A percentile compares a stretch with the other conserved stretches of the same genome.
phyloP scores from a whole-genome alignment of 2,797 vertebrate species.

The Anabacerthia variegaticeps region DNA sequence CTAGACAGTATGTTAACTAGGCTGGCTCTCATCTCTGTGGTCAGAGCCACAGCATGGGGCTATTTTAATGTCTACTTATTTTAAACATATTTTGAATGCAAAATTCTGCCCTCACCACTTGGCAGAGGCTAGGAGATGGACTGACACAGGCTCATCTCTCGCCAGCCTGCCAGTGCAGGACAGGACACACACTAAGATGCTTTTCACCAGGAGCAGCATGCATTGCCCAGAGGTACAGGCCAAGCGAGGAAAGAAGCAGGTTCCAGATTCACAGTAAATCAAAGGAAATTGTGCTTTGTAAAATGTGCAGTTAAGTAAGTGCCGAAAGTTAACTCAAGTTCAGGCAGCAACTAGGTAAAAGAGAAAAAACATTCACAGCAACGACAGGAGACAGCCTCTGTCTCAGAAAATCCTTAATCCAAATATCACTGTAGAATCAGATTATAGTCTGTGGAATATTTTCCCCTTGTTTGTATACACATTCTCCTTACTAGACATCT shows the following conservation, averaged over 20 bases:
- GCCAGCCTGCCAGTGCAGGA: background rate
- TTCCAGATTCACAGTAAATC: background rate
- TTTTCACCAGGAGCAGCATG: background rate
- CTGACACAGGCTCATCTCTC: background rate
- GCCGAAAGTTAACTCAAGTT: background rate
- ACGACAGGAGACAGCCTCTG: background rate
- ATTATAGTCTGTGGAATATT: background rate
- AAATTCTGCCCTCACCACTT: background rate
- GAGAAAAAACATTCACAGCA: background rate
- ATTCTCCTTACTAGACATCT: background rate
- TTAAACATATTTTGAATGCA: slow-evolving; percentile 28
- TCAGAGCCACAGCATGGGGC: slow-evolving; percentile 1
- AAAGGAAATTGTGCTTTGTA: background rate
- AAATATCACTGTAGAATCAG: background rate
- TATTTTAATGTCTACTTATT: slow-evolving; percentile 40
- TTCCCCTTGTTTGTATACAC: background rate
- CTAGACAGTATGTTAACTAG: background rate
- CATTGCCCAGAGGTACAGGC: background rate
- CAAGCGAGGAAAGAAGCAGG: background rate
- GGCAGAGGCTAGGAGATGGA: background rate
- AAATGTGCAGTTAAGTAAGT: background rate
- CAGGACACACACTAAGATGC: background rate
- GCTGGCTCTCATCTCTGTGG: slow-evolving; percentile 35
- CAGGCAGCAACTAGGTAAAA: background rate
- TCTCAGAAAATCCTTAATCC: background rate